phyloP scores from a whole-genome alignment of 2,888 invertebrate genomes.

The Callosobruchus maculatus region DNA sequence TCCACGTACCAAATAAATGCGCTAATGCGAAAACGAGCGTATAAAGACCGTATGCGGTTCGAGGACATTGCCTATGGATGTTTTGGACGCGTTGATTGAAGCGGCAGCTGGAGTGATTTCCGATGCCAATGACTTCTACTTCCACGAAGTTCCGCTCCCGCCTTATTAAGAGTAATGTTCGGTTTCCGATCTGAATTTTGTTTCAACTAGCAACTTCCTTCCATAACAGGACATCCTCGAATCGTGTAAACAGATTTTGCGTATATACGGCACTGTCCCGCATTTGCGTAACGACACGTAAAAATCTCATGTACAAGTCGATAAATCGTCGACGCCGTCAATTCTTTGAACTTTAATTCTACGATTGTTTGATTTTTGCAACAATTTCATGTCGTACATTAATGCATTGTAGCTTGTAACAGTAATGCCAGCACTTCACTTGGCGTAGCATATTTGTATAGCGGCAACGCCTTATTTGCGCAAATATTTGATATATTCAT shows the following conservation, averaged over 20 bases:
- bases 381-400: no score
- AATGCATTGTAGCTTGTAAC: no score
- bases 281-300: no score
- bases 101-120: not conserved
- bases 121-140: not conserved
- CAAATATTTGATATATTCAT: no score
- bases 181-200: not conserved
- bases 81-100: not conserved
- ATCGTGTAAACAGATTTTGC: slow-evolving; percentile 6
- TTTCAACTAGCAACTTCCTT: not conserved
- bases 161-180: not conserved
- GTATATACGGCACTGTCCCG: not conserved
- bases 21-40: not conserved
- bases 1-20: not conserved
- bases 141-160: not conserved
- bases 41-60: not conserved
- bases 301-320: no score
- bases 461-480: no score
- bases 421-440: no score
- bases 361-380: no score
- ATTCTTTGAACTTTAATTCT: not conserved
- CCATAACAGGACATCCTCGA: not conserved
- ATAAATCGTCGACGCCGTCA: no score
- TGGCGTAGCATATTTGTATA: no score
- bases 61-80: not conserved